Conservation (phyloP, 1,140 invertebrate species). For the Drosophila mauritiana region DNA sequence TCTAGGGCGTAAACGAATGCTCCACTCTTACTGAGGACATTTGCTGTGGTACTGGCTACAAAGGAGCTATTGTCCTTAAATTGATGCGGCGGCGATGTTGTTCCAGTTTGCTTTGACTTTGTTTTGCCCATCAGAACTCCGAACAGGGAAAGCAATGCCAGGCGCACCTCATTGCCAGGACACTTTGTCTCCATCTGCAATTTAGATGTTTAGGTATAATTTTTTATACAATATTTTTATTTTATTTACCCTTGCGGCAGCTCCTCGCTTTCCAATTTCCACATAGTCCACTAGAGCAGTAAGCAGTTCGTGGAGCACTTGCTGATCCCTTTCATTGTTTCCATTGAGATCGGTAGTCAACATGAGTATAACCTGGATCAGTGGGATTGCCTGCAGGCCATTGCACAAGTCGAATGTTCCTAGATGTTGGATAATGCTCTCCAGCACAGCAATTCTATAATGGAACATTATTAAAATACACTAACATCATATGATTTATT, state of each 20-base stretch:
- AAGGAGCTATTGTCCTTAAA: conserved; percentile 88
- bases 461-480: not conserved
- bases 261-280: conserved; percentile 88
- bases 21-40: conserved; percentile 90
- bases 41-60: conserved; percentile 91
- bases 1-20: conserved; percentile 93
- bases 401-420: conserved; percentile 83
- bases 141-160: conserved; percentile 93
- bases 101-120: conserved; percentile 79
- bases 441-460: conserved; percentile 72
- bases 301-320: conserved; percentile 91
- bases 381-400: conserved; percentile 95
- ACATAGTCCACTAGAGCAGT: conserved; percentile 91
- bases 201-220: not conserved
- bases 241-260: conserved; percentile 61
- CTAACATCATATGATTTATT: not conserved
- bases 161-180: conserved; percentile 91
- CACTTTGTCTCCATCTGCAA: conserved; percentile 85
- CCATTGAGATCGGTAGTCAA: conserved; percentile 95
- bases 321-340: conserved; percentile 91
- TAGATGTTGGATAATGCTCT: conserved; percentile 79
- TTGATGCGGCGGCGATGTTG: conserved; percentile 85
- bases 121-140: conserved; percentile 84
- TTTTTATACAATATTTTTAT: too few relatives aligned
- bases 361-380: conserved; percentile 95